Base-by-base conservation (phyloP, 2,113 vertebrate species). In the Psettodes erumei region DNA sequence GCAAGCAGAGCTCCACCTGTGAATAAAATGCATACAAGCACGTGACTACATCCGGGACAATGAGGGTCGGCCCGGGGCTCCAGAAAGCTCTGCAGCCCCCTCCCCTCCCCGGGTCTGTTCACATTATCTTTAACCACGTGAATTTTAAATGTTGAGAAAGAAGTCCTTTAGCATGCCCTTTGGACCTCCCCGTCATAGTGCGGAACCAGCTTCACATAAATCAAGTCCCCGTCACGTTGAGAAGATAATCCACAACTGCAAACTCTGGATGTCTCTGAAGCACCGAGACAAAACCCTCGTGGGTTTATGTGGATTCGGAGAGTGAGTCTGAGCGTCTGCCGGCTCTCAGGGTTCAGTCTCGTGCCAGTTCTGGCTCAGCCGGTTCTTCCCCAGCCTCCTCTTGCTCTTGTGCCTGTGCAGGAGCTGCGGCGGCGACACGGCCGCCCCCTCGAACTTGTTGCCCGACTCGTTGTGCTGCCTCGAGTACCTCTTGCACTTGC, bases 401-500 rank as follows among this genome's bases (percentile, higher is more conserved):
- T 95, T 95, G 88, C 93, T 94, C 92, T 96, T 96, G 84, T 93
- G 95, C 19, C 96, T 96, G 83, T 94, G 96, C 48, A 91, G 85
- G 25, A 95, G 91, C 89, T 94, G 96, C 27, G 94, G 92, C 30
- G 94, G 93, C 16, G 95, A 90, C 72, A 93, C 87, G 2, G 92
- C 91, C 37, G 92, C 62, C 77, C 93, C 95, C 87, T 96, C 95
- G 0, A 95, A 94, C 72, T 96, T 96, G 87, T 94, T 90, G 27
- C 93, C 96, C 5, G 98, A 99, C 59, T 97, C 96, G 0, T 99
- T 99, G 93, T 97, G 95, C 84, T 98, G 95, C 68, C 96, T 93
- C 1, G 96, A 96, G 92, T 96, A 98, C 67, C 96, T 85, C 91
- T 98, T 98, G 91, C 98, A 99, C 81, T 95, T 97, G 92, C 98